phyloP scores from a whole-genome alignment of 2,113 vertebrate species.

The Gambusia affinis region DNA sequence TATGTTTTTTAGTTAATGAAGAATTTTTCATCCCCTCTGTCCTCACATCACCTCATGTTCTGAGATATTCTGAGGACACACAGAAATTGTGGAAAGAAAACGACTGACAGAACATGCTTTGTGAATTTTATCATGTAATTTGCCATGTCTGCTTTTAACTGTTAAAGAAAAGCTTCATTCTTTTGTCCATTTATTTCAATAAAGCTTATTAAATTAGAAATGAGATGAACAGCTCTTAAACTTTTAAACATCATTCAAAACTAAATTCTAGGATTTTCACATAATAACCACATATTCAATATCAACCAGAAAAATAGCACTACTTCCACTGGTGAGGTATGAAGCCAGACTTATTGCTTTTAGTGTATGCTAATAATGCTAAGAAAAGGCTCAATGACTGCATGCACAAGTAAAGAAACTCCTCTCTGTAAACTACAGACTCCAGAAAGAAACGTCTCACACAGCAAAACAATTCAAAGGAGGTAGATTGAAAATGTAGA shows the following conservation, averaged over 20 bases:
- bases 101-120: neutral
- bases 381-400: constrained; percentile 5
- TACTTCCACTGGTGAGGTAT: neutral
- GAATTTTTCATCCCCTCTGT: neutral
- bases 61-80: neutral
- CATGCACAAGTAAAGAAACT: neutral
- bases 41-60: neutral
- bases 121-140: constrained; percentile 1
- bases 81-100: neutral
- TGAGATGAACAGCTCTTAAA: too few species aligned
- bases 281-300: neutral
- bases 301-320: constrained; percentile 3
- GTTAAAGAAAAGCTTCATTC: neutral
- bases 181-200: constrained; percentile 7
- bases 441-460: neutral
- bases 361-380: constrained; percentile 14
- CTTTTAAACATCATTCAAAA: neutral
- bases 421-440: neutral
- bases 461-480: neutral
- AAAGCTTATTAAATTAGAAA: neutral
- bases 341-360: neutral
- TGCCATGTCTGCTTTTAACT: neutral
- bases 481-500: neutral
- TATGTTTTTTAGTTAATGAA: neutral
- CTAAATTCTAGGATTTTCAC: neutral